Conservation (phyloP, 2,888 invertebrate species). For the Leptarthrus brevirostris region DNA sequence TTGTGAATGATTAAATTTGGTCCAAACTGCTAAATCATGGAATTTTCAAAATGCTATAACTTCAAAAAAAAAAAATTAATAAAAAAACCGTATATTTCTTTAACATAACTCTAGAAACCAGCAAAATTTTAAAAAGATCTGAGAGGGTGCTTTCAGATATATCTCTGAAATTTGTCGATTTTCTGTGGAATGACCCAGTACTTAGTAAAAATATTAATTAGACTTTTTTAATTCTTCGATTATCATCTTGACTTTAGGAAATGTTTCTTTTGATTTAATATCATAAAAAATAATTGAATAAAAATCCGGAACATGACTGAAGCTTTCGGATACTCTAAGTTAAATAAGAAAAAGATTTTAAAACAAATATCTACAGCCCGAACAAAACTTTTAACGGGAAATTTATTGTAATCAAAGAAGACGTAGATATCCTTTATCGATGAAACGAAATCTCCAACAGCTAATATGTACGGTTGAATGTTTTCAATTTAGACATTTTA, state of each 20-base stretch:
- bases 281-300: conserved; percentile 46
- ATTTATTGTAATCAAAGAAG: conserved; percentile 44
- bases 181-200: too few species aligned
- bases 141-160: too few species aligned
- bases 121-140: too few species aligned
- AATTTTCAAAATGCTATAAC: too few species aligned
- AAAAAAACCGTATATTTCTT: too few species aligned
- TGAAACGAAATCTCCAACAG: too few species aligned
- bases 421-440: conserved; percentile 40
- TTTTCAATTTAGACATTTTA: neutral
- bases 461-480: conserved; percentile 49
- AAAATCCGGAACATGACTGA: conserved; percentile 45
- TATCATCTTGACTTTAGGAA: neutral
- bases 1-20: too few species aligned
- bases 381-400: conserved; percentile 10
- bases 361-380: conserved; percentile 48
- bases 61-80: too few species aligned
- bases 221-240: conserved; percentile 1
- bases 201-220: too few species aligned
- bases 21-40: too few species aligned
- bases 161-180: too few species aligned
- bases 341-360: conserved; percentile 47
- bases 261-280: conserved; percentile 26
- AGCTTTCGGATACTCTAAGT: conserved; percentile 47
- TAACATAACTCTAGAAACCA: too few species aligned